Percentiles rank a stretch among this genome's conserved stretches.
These are phyloP conservation scores for Plusia festucae DNA, from an alignment of 2,888 invertebrate species.

Conservation along the genomic window DNA sequence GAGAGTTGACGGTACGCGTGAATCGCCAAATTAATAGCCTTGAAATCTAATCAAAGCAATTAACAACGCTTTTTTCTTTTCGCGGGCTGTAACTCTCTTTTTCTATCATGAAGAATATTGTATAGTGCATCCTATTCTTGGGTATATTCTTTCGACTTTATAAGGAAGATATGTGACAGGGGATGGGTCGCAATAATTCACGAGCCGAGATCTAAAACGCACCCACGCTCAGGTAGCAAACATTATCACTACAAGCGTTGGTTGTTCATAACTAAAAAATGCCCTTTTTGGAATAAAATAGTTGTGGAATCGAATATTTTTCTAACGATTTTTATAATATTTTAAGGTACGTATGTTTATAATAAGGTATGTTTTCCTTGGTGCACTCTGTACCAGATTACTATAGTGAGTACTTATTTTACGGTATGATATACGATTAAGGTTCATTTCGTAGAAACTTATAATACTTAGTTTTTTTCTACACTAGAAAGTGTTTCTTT, in stretches of 20 bases:
- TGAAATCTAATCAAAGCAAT: conserved; percentile 88
- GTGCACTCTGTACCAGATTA: no score
- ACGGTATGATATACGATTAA: no score
- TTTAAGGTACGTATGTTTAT: no score
- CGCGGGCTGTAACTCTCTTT: conserved; percentile 57
- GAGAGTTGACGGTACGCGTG: conserved; percentile 83
- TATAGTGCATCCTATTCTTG: conserved; percentile 66
- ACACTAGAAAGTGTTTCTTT: no score
- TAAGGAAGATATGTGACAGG: conserved; percentile 84
- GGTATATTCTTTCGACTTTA: conserved; percentile 67
- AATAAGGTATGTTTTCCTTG: no score
- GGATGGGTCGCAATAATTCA: conserved; percentile 87
- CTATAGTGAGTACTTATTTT: no score
- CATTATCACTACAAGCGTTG: conserved; percentile 86
- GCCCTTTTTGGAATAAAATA: conserved; percentile 55
- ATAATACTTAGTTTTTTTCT: no score
- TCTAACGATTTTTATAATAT: neutral
- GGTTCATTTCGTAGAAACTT: no score
- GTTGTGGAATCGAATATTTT: conserved; percentile 61
- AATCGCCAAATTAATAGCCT: conserved; percentile 88
- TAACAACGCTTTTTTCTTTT: conserved; percentile 80
- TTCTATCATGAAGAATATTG: conserved; percentile 51
- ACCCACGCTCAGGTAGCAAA: conserved; percentile 88
- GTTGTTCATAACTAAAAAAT: conserved; percentile 82
- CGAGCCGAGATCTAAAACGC: conserved; percentile 77